Evolutionary conservation across 2,113 vertebrate genomes (phyloP).

Genomic region (Leptosomus discolor): DNA sequence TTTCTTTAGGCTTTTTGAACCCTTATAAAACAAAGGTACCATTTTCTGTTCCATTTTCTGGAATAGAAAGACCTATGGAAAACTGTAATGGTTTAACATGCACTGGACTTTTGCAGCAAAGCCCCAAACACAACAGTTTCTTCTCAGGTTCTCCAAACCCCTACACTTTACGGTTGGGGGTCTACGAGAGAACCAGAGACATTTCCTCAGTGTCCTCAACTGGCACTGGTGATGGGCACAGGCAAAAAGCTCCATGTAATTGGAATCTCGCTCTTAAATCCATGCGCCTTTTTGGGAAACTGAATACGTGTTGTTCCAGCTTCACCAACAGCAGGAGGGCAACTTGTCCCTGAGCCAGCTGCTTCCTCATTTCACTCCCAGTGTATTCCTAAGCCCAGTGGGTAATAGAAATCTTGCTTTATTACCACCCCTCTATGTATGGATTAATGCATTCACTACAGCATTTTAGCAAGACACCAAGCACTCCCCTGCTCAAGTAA

Average conservation of each 20-base stretch:
- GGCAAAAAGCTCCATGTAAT: neutral
- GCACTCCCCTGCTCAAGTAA: neutral
- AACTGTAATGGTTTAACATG: neutral
- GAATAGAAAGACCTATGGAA: neutral
- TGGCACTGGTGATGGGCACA: neutral
- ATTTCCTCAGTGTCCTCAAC: neutral
- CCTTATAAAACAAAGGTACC: neutral
- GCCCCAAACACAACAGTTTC: neutral
- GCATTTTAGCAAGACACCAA: neutral
- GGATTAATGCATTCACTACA: neutral
- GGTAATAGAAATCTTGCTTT: neutral
- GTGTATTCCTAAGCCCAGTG: neutral
- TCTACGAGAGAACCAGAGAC: neutral
- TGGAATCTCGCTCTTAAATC: neutral
- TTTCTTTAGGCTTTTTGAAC: neutral
- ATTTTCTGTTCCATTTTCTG: neutral
- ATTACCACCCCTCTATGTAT: neutral
- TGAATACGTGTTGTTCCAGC: neutral
- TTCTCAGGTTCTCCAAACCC: neutral
- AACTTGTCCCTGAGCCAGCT: neutral
- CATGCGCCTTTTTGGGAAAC: neutral
- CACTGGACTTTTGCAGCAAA: neutral
- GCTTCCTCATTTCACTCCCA: neutral
- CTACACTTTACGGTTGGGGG: accelerated
- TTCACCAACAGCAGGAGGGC: neutral